Evolutionary conservation across 2,888 invertebrate species (phyloP), one percentile per base, ranked within the genome.

Genomic region (Oeneis ivallda): DNA sequence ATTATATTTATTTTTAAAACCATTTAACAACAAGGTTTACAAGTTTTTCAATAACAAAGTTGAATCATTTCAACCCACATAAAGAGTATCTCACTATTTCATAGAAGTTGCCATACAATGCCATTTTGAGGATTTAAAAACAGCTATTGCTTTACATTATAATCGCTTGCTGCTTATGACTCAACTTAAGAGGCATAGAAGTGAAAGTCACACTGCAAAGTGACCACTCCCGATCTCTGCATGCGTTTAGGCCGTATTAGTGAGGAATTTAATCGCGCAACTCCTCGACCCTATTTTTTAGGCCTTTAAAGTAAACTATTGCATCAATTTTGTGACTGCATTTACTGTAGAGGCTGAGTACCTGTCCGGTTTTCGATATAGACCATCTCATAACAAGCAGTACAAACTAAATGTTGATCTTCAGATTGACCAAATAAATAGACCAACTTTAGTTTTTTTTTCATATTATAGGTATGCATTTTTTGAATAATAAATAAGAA

Each of bases 201-300:
- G 65, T 65, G 65, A 65, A 65, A 65, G 65, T 65, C 39, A 65
- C 56, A 47, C 53, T 45, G 54, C 47, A 17, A 61, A 65, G 61
- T 61, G 56, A 47, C 61, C 61, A 61, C 56, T 65, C 65, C 65
- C 54, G 56, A 47, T 56, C 47, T 56, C 41, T 19, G 56, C 17
- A 41, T 56, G 41, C 56, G 56, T 56, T 56, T 41, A 53, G 11
- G 19, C 19, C 56, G 19, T 56, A 56, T 56, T 56, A 56, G 41
- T 19, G 56, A 56, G 41, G 56, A 56, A 56, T 54, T 54, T 39
- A 39, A 9, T 56, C 41, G 39, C 56, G 56, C 56, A 56, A 56
- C 13, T 13, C 19, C 13, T 19, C 19, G 8, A 41, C 13, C 56
- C 19, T 10, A 37, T 54, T 56, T 56, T 53, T 56, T 41, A 26